Evolutionary conservation across 2,888 invertebrate genomes (phyloP).

Genomic region (Ochlodes sylvanus): DNA sequence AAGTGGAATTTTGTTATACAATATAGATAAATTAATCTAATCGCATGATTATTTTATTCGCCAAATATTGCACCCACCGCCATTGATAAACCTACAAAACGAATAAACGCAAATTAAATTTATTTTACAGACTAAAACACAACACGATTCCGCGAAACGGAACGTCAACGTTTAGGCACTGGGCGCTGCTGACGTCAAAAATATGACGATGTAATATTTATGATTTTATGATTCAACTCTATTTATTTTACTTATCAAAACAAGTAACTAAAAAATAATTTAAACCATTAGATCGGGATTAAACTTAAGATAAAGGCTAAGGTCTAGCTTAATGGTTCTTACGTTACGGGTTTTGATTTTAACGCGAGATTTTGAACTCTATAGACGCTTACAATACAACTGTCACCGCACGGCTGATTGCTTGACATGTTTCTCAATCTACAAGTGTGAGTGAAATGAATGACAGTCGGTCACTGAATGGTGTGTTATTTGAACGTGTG

Average conservation of each 20-base stretch:
- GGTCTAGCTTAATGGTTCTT: conserved; percentile 77
- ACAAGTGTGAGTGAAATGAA: conserved; percentile 13
- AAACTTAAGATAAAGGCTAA: conserved; percentile 45
- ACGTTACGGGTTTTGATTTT: conserved; percentile 49
- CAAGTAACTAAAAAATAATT: background rate
- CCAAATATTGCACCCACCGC: no score
- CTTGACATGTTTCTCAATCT: conserved; percentile 34
- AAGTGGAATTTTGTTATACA: no score
- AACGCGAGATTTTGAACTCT: conserved; percentile 48
- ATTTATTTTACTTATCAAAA: background rate
- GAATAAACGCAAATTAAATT: no score
- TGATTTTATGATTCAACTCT: background rate
- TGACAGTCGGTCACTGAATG: conserved; percentile 74
- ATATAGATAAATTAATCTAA: no score
- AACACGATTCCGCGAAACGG: conserved; percentile 51
- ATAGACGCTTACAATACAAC: conserved; percentile 56
- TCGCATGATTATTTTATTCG: no score
- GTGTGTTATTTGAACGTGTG: conserved; percentile 70
- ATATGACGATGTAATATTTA: background rate
- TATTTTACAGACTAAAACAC: no score
- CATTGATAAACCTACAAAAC: no score
- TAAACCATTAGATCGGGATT: conserved; percentile 15
- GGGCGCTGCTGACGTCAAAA: background rate
- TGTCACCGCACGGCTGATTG: conserved; percentile 53
- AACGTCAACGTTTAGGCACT: conserved; percentile 45